These are phyloP conservation scores for Drosophila mimica DNA, from an alignment of 2,888 invertebrate species.

Conservation along the genomic window DNA sequence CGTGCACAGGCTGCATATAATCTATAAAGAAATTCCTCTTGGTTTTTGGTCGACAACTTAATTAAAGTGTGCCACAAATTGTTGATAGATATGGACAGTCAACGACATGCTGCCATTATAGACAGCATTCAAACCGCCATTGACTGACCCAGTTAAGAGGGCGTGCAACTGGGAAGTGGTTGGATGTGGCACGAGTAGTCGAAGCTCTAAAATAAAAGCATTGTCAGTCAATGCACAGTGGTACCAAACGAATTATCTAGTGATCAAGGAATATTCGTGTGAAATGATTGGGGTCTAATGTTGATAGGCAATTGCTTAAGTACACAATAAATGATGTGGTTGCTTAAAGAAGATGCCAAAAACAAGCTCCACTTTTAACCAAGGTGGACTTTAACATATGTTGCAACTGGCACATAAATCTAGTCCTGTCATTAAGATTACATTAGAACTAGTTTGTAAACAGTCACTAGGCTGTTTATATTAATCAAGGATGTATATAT, in stretches of 20 bases:
- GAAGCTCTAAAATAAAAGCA: conserved; percentile 10
- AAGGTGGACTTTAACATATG: background rate
- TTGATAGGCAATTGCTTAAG: background rate
- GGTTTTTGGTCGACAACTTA: conserved; percentile 55
- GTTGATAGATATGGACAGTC: conserved; percentile 52
- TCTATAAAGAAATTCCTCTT: conserved; percentile 27
- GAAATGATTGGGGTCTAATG: rapidly evolving
- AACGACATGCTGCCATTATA: conserved; percentile 19
- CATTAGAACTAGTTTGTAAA: background rate
- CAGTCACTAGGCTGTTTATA: background rate
- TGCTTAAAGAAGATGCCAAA: background rate
- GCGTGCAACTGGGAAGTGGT: background rate
- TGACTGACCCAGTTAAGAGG: conserved; percentile 41
- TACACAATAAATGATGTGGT: background rate
- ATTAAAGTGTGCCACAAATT: conserved; percentile 65
- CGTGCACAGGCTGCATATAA: conserved; percentile 47
- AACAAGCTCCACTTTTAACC: background rate
- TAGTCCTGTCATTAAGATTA: background rate
- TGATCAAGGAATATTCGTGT: background rate
- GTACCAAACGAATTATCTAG: background rate
- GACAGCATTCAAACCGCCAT: conserved; percentile 25
- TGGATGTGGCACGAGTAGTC: background rate
- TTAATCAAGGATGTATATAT: background rate
- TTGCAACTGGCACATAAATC: too few species aligned
- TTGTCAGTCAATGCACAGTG: conserved; percentile 29